phyloP scores from a whole-genome alignment of 2,888 invertebrate genomes.

The Drosophila leonis region DNA sequence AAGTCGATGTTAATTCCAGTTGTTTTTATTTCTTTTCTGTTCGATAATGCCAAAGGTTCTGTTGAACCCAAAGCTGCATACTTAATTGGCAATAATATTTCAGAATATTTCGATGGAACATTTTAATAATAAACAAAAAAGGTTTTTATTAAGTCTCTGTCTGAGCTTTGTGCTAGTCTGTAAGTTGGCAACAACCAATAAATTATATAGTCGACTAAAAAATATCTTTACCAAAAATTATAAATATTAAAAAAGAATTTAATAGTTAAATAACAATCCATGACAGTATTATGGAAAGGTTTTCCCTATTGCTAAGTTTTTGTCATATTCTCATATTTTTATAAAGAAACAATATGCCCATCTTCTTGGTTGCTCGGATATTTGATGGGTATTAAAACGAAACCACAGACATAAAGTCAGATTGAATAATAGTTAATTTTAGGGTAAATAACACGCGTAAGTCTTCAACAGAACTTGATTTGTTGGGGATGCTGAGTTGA shows the following conservation, averaged over 20 bases:
- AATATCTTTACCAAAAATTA: neutral
- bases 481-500: constrained; percentile 1
- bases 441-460: constrained; percentile 36
- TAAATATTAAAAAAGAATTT: neutral
- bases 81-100: constrained; percentile 13
- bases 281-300: neutral
- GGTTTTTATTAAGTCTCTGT: constrained; percentile 17
- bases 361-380: neutral
- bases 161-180: neutral
- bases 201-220: constrained; percentile 24
- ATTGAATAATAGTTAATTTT: constrained; percentile 38
- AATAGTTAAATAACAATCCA: neutral
- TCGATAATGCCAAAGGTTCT: constrained; percentile 50
- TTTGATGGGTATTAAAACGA: constrained; percentile 28
- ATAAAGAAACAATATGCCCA: neutral
- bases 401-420: neutral
- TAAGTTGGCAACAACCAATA: constrained; percentile 1
- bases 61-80: constrained; percentile 38
- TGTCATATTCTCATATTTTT: neutral
- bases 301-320: neutral
- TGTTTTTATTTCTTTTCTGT: constrained; percentile 2
- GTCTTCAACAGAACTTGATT: constrained; percentile 36
- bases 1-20: constrained; percentile 4
- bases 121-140: constrained; percentile 5
- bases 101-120: constrained; percentile 11